Percentiles rank a stretch among this genome's conserved stretches.
These are phyloP conservation scores for Myotis lucifugus DNA, from an alignment of 2,113 vertebrate species.

Conservation along the genomic window DNA sequence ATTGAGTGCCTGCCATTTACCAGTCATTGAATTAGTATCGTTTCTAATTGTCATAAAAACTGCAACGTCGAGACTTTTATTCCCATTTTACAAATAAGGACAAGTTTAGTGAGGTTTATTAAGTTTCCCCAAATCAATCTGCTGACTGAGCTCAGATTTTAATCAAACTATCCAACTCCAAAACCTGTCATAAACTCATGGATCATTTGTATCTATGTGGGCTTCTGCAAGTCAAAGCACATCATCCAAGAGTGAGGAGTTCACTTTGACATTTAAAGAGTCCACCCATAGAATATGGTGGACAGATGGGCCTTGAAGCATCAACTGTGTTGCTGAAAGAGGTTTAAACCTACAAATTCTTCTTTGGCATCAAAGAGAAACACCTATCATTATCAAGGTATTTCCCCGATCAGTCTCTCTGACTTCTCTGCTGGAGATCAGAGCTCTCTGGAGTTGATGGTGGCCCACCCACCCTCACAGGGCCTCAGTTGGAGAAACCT, in stretches of 20 bases:
- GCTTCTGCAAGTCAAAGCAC: neutral
- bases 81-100: neutral
- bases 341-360: neutral
- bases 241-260: neutral
- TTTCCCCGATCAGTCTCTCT: neutral
- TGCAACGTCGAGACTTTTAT: neutral
- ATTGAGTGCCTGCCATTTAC: too few relatives aligned
- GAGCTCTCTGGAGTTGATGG: neutral
- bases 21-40: neutral
- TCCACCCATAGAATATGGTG: neutral
- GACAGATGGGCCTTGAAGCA: neutral
- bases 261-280: slow-evolving; percentile 32
- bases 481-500: neutral
- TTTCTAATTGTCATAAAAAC: neutral
- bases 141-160: neutral
- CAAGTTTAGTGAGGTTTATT: neutral
- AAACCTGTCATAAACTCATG: neutral
- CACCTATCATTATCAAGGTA: neutral
- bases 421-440: neutral
- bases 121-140: neutral
- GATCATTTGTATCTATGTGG: neutral
- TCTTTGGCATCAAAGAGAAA: slow-evolving; percentile 4
- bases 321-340: neutral
- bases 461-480: accelerated
- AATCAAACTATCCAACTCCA: neutral